A percentile compares a stretch with the other conserved stretches of the same genome.
Evolutionary conservation across 2,113 vertebrate species (phyloP).

Genomic region (Pedetes capensis): DNA sequence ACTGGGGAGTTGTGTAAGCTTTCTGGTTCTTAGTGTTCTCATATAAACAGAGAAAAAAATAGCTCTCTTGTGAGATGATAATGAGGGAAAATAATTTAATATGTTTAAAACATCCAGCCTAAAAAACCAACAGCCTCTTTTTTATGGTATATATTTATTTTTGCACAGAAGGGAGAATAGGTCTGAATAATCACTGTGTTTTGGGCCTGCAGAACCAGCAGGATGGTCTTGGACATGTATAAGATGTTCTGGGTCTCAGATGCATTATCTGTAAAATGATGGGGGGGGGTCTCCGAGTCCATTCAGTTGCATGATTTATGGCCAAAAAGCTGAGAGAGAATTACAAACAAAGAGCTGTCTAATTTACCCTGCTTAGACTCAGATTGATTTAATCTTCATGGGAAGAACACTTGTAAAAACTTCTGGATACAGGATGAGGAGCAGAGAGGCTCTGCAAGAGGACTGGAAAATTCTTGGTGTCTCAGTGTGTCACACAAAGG

Average conservation of each 20-base stretch:
- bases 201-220: background rate
- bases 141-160: background rate
- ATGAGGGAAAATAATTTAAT: background rate
- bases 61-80: background rate
- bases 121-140: background rate
- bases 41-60: background rate
- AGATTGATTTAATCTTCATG: background rate
- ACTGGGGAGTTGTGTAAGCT: background rate
- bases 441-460: background rate
- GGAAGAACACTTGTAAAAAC: background rate
- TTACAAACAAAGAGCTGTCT: background rate
- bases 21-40: background rate
- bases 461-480: background rate
- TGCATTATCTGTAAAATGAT: background rate
- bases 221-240: background rate
- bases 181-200: background rate
- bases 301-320: background rate
- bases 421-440: background rate
- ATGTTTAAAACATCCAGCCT: background rate
- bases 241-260: background rate
- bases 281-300: background rate
- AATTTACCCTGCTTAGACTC: background rate
- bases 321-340: background rate
- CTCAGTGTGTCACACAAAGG: background rate
- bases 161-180: background rate